Percentiles rank a stretch among this genome's conserved stretches.
phyloP scores from a whole-genome alignment of 2,888 invertebrate species.

The Ectemnius continuus region DNA sequence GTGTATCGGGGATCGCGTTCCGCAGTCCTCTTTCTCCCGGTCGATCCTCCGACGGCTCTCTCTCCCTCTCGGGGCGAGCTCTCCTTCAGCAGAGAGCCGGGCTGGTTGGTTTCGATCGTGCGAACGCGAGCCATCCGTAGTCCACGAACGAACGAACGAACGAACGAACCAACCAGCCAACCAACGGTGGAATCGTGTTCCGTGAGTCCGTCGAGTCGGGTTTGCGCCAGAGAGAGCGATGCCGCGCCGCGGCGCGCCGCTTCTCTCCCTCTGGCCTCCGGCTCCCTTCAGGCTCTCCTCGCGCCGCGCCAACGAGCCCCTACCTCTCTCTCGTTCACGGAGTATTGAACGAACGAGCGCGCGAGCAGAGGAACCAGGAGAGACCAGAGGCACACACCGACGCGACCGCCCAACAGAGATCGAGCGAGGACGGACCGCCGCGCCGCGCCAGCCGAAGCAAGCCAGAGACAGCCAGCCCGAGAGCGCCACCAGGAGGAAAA shows the following conservation, averaged over 20 bases:
- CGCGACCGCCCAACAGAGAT: constrained; percentile 44
- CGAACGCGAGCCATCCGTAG: constrained; percentile 42
- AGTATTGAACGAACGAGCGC: constrained; percentile 75
- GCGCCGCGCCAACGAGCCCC: constrained; percentile 36
- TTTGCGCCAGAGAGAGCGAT: constrained; percentile 59
- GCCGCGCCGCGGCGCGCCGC: constrained; percentile 47
- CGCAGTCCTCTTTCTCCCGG: constrained; percentile 2
- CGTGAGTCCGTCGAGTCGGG: constrained; percentile 63
- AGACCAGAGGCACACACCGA: constrained; percentile 61
- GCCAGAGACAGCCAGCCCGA: constrained; percentile 8
- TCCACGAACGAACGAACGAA: constrained; percentile 59
- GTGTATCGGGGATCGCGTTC: constrained; percentile 29
- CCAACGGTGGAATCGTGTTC: constrained; percentile 66
- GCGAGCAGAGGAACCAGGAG: constrained; percentile 68
- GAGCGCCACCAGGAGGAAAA: constrained; percentile 39
- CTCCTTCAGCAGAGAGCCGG: constrained; percentile 52
- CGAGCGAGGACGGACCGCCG: constrained; percentile 45
- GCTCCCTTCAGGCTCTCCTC: constrained; percentile 26
- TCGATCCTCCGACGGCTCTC: background rate
- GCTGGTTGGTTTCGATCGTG: constrained; percentile 67
- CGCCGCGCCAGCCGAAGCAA: constrained; percentile 25
- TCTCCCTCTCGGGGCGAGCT: constrained; percentile 30
- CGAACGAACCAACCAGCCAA: constrained; percentile 64
- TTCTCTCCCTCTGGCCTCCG: constrained; percentile 54
- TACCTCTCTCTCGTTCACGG: constrained; percentile 64